Evolutionary conservation across 2,888 invertebrate genomes (phyloP).

Genomic region (Emmelina monodactyla): DNA sequence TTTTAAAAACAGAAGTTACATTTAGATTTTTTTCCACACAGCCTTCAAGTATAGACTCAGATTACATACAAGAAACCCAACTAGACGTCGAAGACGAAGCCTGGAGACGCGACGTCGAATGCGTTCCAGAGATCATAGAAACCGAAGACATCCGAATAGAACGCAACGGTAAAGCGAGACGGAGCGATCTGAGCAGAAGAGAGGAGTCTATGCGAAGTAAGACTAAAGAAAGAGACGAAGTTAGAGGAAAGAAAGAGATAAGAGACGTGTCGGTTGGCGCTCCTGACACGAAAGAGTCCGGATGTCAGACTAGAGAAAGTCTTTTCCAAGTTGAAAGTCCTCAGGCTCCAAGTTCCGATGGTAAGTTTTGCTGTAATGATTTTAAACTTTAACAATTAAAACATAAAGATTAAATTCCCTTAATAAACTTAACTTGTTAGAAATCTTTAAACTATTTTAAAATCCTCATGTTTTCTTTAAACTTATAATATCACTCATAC

Average conservation of each 20-base stretch:
- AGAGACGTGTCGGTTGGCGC: constrained; percentile 52
- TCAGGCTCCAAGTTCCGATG: constrained; percentile 46
- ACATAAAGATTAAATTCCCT: not conserved
- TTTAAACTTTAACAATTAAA: too few species aligned
- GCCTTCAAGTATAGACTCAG: constrained; percentile 53
- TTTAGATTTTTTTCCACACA: constrained; percentile 14
- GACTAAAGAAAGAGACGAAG: constrained; percentile 27
- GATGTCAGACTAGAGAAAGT: constrained; percentile 85
- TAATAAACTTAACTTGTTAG: not conserved
- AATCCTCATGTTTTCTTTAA: too few species aligned
- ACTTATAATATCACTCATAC: too few species aligned
- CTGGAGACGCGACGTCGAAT: constrained; percentile 39
- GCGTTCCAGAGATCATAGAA: constrained; percentile 23
- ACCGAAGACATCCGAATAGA: constrained; percentile 39
- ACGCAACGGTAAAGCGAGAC: constrained; percentile 37
- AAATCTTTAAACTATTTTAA: too few species aligned
- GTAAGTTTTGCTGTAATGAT: constrained; percentile 22
- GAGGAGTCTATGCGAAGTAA: constrained; percentile 42
- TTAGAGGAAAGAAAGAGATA: constrained; percentile 35
- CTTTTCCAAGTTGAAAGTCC: constrained; percentile 64
- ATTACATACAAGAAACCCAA: constrained; percentile 45
- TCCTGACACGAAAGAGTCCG: constrained; percentile 54
- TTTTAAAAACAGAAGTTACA: too few species aligned
- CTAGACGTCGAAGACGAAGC: constrained; percentile 43
- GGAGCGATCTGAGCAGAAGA: constrained; percentile 41